Conservation (phyloP, 2,113 vertebrate genomes). For the human (Homo sapiens) region GRCh38 chr1:187443501-187444000, state of each 20-base stretch:
- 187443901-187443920: neutral
- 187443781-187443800: constrained; percentile 35
- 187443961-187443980: constrained; percentile 29
- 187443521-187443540: neutral
- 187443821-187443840: constrained; percentile 15
- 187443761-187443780: neutral
- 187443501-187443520: neutral
- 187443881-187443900: neutral
- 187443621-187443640: neutral
- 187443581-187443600: neutral
- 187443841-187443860: neutral
- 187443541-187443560: neutral
- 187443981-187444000: constrained; percentile 23
- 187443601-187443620: neutral
- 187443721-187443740: neutral
- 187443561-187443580: neutral
- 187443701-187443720: constrained; percentile 7
- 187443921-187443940: too few relatives aligned
- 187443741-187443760: neutral
- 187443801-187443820: neutral
- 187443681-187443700: neutral
- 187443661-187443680: neutral
- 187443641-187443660: neutral
- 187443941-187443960: constrained; percentile 23
- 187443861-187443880: constrained; percentile 4